Evolutionary conservation across 2,888 invertebrate genomes (phyloP), one percentile per base, ranked within the genome.

Genomic region (Neelides folsomi): DNA sequence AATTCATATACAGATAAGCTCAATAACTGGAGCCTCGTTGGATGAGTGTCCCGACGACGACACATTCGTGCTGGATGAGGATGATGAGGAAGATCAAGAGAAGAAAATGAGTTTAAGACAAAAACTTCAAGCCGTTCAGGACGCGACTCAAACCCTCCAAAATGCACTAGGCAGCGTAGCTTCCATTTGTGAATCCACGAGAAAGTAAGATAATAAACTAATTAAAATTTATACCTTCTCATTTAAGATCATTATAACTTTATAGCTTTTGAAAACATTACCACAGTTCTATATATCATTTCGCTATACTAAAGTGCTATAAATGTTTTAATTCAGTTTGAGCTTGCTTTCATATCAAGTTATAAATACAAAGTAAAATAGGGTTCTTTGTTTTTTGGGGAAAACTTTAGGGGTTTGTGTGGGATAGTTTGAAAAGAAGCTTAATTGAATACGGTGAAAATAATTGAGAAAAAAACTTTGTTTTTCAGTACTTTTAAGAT

Each of bases 41-140:
- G 49, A 68, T 67, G 64, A 64, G 37, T 55, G 55, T 42, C 53
- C 55, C 36, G 68, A 67, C 20, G 71, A 71, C 41, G 69, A 68
- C 42, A 64, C 65, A 9, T 57, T 64, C 4, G 59, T 58, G 12
- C 64, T 70, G 39, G 82, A 86, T 66, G 87, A 87, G 56, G 90
- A 92, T 51, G 93, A 93, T 59, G 92, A 93, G 15, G 86, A 86
- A 55, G 90, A 92, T 66, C 85, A 83, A 67, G 94, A 94, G 71
- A 94, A 93, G 69, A 94, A 93, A 71, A 93, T 92, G 72, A 87
- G 89, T 63, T 75, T 97, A 49, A 90, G 93, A 69, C 93, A 94
- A 70, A 79, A 89, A 55, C 72, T 97, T 40, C 90, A 90, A 71
- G 87, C 92, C 2, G 90, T 97, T 64, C 95, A 97, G 71, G 97